phyloP scores from a whole-genome alignment of 2,888 invertebrate genomes.

The Aradus depressus region DNA sequence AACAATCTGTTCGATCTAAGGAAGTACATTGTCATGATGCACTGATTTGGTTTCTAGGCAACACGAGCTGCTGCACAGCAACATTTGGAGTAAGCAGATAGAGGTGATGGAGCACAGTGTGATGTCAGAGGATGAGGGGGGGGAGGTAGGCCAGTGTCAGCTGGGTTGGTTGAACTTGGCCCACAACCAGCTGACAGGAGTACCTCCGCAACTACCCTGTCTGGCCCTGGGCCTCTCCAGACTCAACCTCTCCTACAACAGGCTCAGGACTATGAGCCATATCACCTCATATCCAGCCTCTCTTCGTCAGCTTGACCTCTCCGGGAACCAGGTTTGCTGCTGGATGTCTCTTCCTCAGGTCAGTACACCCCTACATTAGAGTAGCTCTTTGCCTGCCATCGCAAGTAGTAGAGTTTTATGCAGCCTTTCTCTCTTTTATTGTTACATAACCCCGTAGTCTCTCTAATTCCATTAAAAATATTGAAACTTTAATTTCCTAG shows the following conservation, averaged over 20 bases:
- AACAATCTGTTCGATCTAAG: too few species aligned
- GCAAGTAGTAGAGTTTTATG: too few species aligned
- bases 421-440: too few species aligned
- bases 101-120: constrained; percentile 55
- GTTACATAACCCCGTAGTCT: too few species aligned
- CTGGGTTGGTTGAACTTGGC: constrained; percentile 66
- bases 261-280: constrained; percentile 56
- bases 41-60: constrained; percentile 27
- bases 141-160: constrained; percentile 43
- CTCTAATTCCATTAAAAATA: too few species aligned
- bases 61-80: constrained; percentile 58
- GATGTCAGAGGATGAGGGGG: constrained; percentile 43
- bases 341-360: constrained; percentile 81
- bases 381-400: too few species aligned
- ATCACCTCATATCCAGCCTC: constrained; percentile 82
- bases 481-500: too few species aligned
- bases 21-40: too few species aligned
- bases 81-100: constrained; percentile 56
- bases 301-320: constrained; percentile 82
- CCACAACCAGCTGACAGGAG: constrained; percentile 77
- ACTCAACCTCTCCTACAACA: constrained; percentile 86
- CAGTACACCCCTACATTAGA: too few species aligned
- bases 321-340: constrained; percentile 79
- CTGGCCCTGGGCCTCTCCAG: constrained; percentile 74
- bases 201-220: constrained; percentile 83